A percentile compares a stretch with the other conserved stretches of the same genome.
Conservation (phyloP, 2,113 vertebrate species). For the Himantopus leucocephalus region DNA sequence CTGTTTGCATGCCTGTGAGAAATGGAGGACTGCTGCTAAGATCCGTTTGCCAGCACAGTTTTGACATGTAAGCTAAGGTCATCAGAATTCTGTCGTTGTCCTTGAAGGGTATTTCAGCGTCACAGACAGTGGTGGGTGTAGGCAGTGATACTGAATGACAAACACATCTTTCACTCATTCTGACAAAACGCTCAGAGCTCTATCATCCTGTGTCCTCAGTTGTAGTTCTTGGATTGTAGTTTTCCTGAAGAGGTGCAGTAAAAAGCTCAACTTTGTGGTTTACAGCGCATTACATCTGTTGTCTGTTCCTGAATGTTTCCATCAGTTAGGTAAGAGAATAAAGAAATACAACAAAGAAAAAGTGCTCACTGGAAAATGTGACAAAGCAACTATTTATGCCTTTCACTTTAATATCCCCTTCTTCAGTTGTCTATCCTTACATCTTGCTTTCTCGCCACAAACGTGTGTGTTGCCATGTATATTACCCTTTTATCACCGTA, state of each 20-base stretch:
- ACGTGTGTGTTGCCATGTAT: background rate
- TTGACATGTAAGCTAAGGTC: background rate
- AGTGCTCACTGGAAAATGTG: background rate
- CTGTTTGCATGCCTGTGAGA: background rate
- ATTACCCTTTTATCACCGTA: background rate
- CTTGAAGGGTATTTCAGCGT: background rate
- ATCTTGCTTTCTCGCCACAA: background rate
- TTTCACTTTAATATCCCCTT: background rate
- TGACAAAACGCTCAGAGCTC: background rate
- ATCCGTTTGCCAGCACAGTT: background rate
- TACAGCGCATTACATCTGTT: background rate
- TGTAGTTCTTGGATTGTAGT: background rate
- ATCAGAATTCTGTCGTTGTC: background rate
- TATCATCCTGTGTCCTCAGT: background rate
- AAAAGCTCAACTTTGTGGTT: background rate
- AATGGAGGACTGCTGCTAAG: background rate
- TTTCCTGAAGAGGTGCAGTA: background rate
- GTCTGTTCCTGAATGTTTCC: background rate
- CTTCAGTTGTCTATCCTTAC: background rate
- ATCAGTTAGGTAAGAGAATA: background rate
- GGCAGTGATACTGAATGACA: background rate
- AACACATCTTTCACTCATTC: background rate
- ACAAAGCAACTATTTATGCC: background rate
- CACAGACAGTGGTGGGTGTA: background rate
- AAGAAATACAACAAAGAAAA: background rate